Evolutionary conservation across 2,797 vertebrate genomes (phyloP).

Genomic region (Lacerta bilineata): DNA sequence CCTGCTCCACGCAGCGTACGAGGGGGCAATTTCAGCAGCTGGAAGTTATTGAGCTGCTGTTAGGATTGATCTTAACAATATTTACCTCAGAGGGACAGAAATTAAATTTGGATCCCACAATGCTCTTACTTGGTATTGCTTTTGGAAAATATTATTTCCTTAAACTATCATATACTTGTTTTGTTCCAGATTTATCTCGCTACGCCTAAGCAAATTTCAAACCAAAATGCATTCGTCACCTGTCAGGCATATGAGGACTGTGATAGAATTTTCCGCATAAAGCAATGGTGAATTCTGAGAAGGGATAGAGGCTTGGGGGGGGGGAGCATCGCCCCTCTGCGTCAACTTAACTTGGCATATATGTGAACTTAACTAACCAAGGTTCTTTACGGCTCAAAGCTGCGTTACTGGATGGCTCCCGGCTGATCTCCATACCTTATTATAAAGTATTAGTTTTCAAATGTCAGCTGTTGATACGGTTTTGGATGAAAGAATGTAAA

Average conservation of each 20-base stretch:
- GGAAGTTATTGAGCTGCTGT: slow-evolving; percentile 76
- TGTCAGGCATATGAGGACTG: slow-evolving; percentile 72
- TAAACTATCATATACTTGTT: slow-evolving; percentile 80
- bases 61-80: slow-evolving; percentile 78
- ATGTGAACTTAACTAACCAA: slow-evolving; percentile 7
- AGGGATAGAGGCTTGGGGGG: slow-evolving; percentile 24
- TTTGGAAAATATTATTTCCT: slow-evolving; percentile 80
- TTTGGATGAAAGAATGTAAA: background rate
- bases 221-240: slow-evolving; percentile 79
- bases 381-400: slow-evolving; percentile 51
- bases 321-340: slow-evolving; percentile 25
- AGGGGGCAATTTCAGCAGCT: slow-evolving; percentile 69
- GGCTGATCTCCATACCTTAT: slow-evolving; percentile 31
- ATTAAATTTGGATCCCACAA: slow-evolving; percentile 75
- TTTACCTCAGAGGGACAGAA: slow-evolving; percentile 75
- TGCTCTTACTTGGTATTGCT: slow-evolving; percentile 77
- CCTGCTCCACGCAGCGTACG: slow-evolving; percentile 61
- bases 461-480: slow-evolving; percentile 27
- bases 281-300: slow-evolving; percentile 61
- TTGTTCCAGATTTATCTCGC: slow-evolving; percentile 81
- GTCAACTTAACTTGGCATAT: slow-evolving; percentile 23
- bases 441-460: slow-evolving; percentile 19
- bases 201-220: slow-evolving; percentile 80
- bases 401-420: slow-evolving; percentile 50
- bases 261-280: slow-evolving; percentile 58